Evolutionary conservation across 2,797 vertebrate genomes (phyloP), one percentile per base, ranked within the genome.

Genomic region (Varecia variegata): DNA sequence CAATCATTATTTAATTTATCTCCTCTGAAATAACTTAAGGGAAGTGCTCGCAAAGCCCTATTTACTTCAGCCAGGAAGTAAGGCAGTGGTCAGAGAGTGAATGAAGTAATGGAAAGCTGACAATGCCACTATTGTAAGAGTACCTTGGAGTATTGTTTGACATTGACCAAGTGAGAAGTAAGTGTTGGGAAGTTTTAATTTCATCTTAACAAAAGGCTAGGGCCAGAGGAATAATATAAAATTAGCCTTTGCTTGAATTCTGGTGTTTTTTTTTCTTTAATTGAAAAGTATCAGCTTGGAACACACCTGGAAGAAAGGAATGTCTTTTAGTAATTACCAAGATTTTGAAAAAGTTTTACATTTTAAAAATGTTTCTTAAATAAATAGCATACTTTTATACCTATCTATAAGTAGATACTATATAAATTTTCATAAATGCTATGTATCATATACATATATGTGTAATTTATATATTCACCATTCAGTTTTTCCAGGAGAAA

Each of bases 1-100:
- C 98, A 98, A 98, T 98, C 98, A 98, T 99, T 98, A 98, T 98
- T 99, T 99, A 99, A 99, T 99, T 98, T 99, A 99, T 99, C 98
- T 99, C 97, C 98, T 98, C 98, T 98, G 97, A 98, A 98, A 99
- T 98, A 96, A 98, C 97, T 98, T 98, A 96, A 98, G 97, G 98
- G 98, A 98, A 98, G 98, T 98, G 93, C 97, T 98, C 83, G 94
- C 97, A 98, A 98, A 98, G 94, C 96, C 96, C 96, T 98, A 97
- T 99, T 98, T 99, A 98, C 98, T 98, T 98, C 98, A 98, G 98
- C 95, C 98, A 98, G 98, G 98, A 98, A 99, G 98, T 98, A 98
- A 98, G 96, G 98, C 98, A 98, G 94, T 98, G 98, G 98, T 98
- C 98, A 98, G 97, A 88, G 95, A 98, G 98, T 97, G 97, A 98